Percentiles rank a stretch among this genome's conserved stretches.
These are phyloP conservation scores for Polietes domitor DNA, from an alignment of 2,888 invertebrate species.

Conservation along the genomic window DNA sequence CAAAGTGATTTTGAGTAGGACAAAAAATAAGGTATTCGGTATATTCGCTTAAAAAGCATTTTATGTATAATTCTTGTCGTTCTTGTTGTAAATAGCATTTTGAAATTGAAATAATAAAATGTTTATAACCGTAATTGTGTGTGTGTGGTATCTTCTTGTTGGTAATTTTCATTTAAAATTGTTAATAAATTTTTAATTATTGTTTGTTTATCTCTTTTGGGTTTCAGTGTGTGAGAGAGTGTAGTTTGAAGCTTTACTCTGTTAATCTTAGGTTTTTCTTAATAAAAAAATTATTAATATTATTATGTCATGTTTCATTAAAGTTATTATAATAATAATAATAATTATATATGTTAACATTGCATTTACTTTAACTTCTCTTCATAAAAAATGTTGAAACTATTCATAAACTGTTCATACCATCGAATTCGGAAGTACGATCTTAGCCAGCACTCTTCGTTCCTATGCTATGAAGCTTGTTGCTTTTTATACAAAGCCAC, in stretches of 20 bases:
- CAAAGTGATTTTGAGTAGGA: conserved; percentile 15
- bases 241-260: conserved; percentile 26
- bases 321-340: conserved; percentile 47
- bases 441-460: background rate
- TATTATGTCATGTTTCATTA: conserved; percentile 46
- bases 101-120: background rate
- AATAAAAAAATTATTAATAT: conserved; percentile 62
- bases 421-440: background rate
- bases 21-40: background rate
- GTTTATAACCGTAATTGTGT: background rate
- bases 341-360: conserved; percentile 63
- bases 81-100: conserved; percentile 23
- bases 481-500: conserved; percentile 21
- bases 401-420: conserved; percentile 34
- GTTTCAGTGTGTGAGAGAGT: background rate
- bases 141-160: background rate
- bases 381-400: conserved; percentile 50
- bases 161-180: conserved; percentile 3
- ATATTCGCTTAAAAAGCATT: conserved; percentile 10
- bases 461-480: conserved; percentile 2
- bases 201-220: conserved; percentile 3
- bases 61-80: background rate
- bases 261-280: conserved; percentile 49
- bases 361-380: conserved; percentile 65
- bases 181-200: conserved; percentile 12